phyloP scores from a whole-genome alignment of 2,113 vertebrate species.

The Naja naja region DNA sequence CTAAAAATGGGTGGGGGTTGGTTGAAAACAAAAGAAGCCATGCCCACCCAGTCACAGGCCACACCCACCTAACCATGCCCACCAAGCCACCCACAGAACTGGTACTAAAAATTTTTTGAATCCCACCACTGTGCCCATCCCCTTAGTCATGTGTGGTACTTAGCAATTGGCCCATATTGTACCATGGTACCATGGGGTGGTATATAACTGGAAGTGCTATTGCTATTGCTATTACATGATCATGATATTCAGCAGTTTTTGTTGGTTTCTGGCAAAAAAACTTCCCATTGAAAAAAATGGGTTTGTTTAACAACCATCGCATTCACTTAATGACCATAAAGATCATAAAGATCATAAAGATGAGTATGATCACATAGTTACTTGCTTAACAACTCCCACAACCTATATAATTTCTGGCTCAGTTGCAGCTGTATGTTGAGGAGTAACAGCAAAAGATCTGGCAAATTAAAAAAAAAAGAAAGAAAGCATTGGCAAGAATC shows the following conservation, averaged over 20 bases:
- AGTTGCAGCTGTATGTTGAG: background rate
- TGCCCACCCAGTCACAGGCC: too few species aligned
- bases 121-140: too few species aligned
- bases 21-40: too few species aligned
- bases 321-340: background rate
- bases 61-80: too few species aligned
- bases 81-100: too few species aligned
- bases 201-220: background rate
- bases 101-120: too few species aligned
- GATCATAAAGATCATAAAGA: background rate
- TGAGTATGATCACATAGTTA: background rate
- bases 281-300: background rate
- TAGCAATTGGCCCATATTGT: background rate
- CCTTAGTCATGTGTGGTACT: background rate
- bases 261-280: background rate
- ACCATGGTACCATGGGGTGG: too few species aligned
- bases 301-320: background rate
- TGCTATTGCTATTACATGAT: background rate
- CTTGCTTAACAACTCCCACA: background rate
- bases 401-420: background rate
- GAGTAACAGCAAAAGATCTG: background rate
- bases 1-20: too few species aligned
- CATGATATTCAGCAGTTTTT: background rate
- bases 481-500: background rate
- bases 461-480: background rate